A percentile compares a stretch with the other conserved stretches of the same genome.
Evolutionary conservation across 2,888 invertebrate species (phyloP).

Genomic region (Petrophora chlorosata): DNA sequence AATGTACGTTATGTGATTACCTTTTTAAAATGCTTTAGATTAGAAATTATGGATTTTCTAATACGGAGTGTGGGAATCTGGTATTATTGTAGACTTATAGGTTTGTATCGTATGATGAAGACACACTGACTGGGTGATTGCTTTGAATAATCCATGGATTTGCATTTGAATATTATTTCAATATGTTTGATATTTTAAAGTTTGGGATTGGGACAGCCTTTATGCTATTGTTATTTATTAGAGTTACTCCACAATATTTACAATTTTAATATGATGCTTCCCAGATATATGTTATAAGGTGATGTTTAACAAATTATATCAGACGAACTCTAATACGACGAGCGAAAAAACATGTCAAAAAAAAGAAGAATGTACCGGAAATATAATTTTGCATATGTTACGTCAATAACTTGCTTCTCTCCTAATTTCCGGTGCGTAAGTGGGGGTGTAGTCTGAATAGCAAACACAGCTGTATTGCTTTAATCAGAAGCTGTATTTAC

Average conservation of each 20-base stretch:
- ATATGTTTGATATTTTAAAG: slow-evolving; percentile 2
- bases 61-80: neutral
- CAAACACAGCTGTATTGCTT: slow-evolving; percentile 37
- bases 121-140: no score
- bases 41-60: neutral
- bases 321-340: no score
- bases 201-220: neutral
- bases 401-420: neutral
- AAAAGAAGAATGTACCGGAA: slow-evolving; percentile 9
- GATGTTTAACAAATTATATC: no score
- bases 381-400: slow-evolving; percentile 15
- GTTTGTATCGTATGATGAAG: neutral
- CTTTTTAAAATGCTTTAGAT: no score
- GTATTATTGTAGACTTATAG: neutral
- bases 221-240: neutral
- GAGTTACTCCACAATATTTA: no score
- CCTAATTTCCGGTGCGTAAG: slow-evolving; percentile 18
- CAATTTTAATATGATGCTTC: no score
- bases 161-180: slow-evolving; percentile 13
- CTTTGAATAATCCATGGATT: neutral
- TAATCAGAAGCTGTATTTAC: neutral
- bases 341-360: neutral
- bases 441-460: slow-evolving; percentile 16
- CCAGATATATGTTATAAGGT: no score
- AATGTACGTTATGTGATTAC: neutral